Evolutionary conservation across 2,113 vertebrate species (phyloP), one percentile per base, ranked within the genome.

Genomic region (Campylorhamphus procurvoides): DNA sequence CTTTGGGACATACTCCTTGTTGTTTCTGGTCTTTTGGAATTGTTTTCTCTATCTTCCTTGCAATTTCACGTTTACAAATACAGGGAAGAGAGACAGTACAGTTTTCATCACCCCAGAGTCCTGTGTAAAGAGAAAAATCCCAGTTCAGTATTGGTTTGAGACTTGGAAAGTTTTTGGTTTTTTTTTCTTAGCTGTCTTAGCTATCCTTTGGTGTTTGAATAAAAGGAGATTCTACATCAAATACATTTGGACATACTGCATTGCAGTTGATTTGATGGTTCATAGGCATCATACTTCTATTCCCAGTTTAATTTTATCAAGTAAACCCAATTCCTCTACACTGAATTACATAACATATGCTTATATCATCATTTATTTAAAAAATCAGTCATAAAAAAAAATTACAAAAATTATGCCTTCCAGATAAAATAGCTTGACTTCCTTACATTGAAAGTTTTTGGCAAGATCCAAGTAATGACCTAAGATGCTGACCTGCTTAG

Each of bases 1-100:
- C 98, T 93, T 98, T 98, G 8, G 99, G 99, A 96, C 99, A 99
- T 6, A 83, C 87, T 90, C 98, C 99, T 15, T 98, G 97, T 78
- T 98, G 98, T 58, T 98, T 98, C 1, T 98, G 91, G 25, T 99
- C 98, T 60, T 94, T 97, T 29, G 98, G 96, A 44, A 97, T 96
- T 90, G 98, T 79, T 80, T 97, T 97, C 75, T 98, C 99, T 90
- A 99, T 92, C 94, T 98, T 96, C 64, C 98, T 98, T 66, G 98
- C 91, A 4, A 97, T 97, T 92, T 96, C 97, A 84, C 98, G 98
- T 93, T 99, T 99, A 96, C 99, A 99, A 84, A 99, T 97, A 42
- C 98, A 98, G n/a, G 98, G 97, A 87, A 98, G 98, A 84, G 93
- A 97, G 59, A 97, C 95, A 17, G 95, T 96, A 92, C 99, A 99